These are phyloP conservation scores for Malachius bipustulatus DNA, from an alignment of 2,888 invertebrate species.

Conservation along the genomic window DNA sequence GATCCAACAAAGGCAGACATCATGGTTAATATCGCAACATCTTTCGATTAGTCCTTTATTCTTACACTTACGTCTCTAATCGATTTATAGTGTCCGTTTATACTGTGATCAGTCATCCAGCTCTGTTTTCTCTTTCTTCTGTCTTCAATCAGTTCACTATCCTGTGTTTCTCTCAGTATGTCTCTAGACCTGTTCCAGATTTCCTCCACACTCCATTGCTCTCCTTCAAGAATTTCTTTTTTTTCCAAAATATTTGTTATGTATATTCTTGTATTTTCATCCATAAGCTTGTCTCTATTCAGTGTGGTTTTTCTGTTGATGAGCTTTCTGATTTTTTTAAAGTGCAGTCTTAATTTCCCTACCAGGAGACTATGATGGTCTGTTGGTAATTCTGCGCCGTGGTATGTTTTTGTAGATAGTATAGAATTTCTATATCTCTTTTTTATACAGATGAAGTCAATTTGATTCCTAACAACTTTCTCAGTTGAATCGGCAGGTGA, in stretches of 20 bases:
- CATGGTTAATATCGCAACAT: slow-evolving; percentile 10
- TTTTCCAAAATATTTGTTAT: slow-evolving; percentile 8
- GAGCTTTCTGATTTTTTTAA: slow-evolving; percentile 6
- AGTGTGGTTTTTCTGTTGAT: slow-evolving; percentile 9
- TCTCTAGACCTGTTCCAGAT: slow-evolving; percentile 8
- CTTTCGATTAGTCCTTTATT: slow-evolving; percentile 11
- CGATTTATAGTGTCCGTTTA: slow-evolving; percentile 12
- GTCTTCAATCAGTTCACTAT: slow-evolving; percentile 4
- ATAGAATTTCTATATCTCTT: slow-evolving; percentile 14
- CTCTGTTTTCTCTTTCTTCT: slow-evolving; percentile 10
- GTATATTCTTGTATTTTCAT: slow-evolving; percentile 6
- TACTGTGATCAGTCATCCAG: slow-evolving; percentile 15
- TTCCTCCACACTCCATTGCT: slow-evolving; percentile 2
- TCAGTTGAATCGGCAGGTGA: slow-evolving; percentile 15
- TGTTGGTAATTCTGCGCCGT: slow-evolving; percentile 15
- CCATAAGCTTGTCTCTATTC: slow-evolving; percentile 6
- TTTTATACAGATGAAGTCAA: slow-evolving; percentile 17
- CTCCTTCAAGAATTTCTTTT: slow-evolving; percentile 3
- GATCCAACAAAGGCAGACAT: slow-evolving; percentile 11
- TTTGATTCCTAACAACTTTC: slow-evolving; percentile 19
- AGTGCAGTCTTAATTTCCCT: too few species aligned
- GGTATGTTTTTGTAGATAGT: slow-evolving; percentile 16
- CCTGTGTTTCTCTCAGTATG: slow-evolving; percentile 6
- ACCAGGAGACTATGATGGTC: slow-evolving; percentile 17
- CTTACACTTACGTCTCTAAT: slow-evolving; percentile 10